phyloP scores from a whole-genome alignment of 2,113 vertebrate genomes.

The Neolamprologus modestus region DNA sequence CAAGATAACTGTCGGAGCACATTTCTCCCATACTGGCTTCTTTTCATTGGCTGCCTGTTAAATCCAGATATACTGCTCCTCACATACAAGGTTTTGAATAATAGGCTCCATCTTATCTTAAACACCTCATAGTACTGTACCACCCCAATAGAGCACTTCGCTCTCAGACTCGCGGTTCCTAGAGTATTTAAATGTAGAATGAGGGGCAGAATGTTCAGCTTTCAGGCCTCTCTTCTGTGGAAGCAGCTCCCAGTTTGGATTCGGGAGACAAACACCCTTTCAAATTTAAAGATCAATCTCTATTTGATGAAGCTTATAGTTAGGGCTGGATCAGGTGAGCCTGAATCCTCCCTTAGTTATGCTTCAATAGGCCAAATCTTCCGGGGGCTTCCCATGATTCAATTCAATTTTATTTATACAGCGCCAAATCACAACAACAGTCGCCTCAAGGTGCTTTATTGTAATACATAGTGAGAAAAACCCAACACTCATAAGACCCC shows the following conservation, averaged over 20 bases:
- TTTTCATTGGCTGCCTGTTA: background rate
- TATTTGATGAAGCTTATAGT: background rate
- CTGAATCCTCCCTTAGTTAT: background rate
- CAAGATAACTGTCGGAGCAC: background rate
- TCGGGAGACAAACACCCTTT: background rate
- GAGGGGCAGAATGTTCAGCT: background rate
- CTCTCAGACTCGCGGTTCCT: background rate
- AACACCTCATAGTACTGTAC: background rate
- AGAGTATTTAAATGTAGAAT: background rate
- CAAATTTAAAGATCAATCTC: background rate
- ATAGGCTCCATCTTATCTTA: background rate
- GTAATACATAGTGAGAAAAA: background rate
- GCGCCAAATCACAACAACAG: background rate
- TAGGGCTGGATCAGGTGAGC: background rate
- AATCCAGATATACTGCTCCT: rapidly evolving
- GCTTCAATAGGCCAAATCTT: background rate
- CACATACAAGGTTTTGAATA: background rate
- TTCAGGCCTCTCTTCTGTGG: background rate
- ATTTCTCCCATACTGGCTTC: background rate
- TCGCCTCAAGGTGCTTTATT: background rate
- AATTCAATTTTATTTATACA: background rate
- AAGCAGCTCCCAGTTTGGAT: background rate
- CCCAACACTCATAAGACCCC: background rate
- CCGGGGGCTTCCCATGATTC: background rate
- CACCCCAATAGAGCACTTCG: background rate